Conservation (phyloP, 2,888 invertebrate species). For the Hymenopus coronatus region DNA sequence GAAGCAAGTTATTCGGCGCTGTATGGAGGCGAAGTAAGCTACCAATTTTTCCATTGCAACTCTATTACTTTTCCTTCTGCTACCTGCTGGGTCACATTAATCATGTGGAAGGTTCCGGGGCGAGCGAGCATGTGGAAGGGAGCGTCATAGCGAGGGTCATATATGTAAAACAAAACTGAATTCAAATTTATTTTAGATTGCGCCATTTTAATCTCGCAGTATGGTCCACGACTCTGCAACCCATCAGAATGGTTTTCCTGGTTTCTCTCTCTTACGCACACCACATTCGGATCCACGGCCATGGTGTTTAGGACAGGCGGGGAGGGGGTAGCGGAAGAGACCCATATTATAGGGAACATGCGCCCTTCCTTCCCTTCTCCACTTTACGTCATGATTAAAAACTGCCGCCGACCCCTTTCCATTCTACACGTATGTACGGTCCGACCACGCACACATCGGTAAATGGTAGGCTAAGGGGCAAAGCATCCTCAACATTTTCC, state of each 20-base stretch:
- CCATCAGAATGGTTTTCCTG: background rate
- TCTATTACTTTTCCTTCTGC: background rate
- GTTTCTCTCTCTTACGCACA: background rate
- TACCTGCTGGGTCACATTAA: background rate
- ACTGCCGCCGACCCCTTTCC: slow-evolving; percentile 6
- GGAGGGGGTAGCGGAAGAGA: background rate
- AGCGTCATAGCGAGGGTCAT: background rate
- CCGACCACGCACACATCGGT: background rate
- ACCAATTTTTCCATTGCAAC: background rate
- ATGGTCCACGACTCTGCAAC: background rate
- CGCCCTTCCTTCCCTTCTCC: background rate
- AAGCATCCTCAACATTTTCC: slow-evolving; percentile 15
- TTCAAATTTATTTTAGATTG: slow-evolving; percentile 16
- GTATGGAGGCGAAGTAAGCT: background rate
- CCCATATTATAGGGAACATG: slow-evolving; percentile 14
- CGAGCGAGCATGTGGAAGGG: background rate
- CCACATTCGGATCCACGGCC: background rate
- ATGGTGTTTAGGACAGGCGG: background rate
- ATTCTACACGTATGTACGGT: background rate
- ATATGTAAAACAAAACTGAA: slow-evolving; percentile 10
- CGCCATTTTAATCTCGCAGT: slow-evolving; percentile 6
- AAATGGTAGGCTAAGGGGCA: background rate
- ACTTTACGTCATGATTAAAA: slow-evolving; percentile 7
- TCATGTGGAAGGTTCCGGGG: background rate
- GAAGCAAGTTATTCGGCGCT: background rate